These are phyloP conservation scores for Punctoribates punctum DNA, from an alignment of 2,888 invertebrate species.

Conservation along the genomic window DNA sequence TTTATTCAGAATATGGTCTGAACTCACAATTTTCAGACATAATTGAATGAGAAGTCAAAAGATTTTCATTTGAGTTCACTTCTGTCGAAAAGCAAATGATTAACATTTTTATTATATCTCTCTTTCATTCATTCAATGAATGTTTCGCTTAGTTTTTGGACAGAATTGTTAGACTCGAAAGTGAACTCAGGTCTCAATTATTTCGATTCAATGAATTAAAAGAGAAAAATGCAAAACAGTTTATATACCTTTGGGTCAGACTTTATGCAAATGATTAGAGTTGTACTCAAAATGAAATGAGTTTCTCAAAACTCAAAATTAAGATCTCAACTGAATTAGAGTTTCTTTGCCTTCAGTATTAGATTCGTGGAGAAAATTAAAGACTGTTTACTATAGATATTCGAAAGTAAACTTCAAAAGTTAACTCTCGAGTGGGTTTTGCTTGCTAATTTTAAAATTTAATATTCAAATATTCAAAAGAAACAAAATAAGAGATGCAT, in stretches of 20 bases:
- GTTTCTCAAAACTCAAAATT: no score
- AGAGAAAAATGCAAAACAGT: not conserved
- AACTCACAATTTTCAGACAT: no score
- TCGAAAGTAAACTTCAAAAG: no score
- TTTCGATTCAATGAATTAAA: not conserved
- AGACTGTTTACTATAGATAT: no score
- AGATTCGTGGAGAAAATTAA: no score
- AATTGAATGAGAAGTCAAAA: no score
- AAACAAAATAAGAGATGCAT: not conserved
- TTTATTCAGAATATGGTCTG: no score
- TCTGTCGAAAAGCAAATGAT: not conserved
- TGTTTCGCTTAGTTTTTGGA: not conserved
- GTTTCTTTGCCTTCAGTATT: no score
- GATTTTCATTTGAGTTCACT: not conserved
- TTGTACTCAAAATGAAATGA: not conserved
- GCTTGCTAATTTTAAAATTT: not conserved
- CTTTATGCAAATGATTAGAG: not conserved
- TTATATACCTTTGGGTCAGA: conserved; percentile 6
- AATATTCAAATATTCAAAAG: not conserved
- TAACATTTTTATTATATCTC: conserved; percentile 9
- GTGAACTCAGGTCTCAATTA: not conserved
- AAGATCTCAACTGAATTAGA: no score
- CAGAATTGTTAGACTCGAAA: not conserved
- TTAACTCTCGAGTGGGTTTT: no score
- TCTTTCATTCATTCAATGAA: not conserved